A percentile compares a stretch with the other conserved stretches of the same genome.
Conservation (phyloP, 2,113 vertebrate species). For the Pipa parva region DNA sequence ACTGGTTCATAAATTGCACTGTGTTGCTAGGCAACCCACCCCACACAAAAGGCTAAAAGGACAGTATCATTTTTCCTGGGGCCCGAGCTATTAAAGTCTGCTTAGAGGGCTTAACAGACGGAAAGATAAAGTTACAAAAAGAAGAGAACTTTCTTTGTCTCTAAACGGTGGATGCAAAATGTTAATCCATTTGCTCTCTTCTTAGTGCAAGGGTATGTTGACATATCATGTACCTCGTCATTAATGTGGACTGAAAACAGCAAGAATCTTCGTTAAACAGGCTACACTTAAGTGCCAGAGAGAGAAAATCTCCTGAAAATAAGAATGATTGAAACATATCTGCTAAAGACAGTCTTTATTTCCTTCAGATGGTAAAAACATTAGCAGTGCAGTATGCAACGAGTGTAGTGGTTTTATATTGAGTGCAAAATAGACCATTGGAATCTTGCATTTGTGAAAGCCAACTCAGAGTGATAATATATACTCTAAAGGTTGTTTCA, state of each 20-base stretch:
- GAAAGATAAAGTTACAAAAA: constrained; percentile 56
- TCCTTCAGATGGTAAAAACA: constrained; percentile 30
- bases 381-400: constrained; percentile 14
- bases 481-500: constrained; percentile 2
- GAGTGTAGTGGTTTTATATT: constrained; percentile 34
- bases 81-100: constrained; percentile 71
- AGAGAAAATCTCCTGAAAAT: constrained; percentile 16
- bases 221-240: constrained; percentile 7
- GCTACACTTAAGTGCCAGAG: constrained; percentile 1
- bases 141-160: constrained; percentile 43
- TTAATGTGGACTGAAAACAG: not conserved
- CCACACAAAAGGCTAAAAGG: constrained; percentile 58
- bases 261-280: not conserved
- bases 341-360: constrained; percentile 25
- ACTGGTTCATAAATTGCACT: constrained; percentile 62
- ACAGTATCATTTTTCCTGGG: constrained; percentile 68
- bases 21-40: constrained; percentile 61
- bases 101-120: constrained; percentile 51
- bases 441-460: constrained; percentile 21
- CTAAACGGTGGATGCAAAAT: constrained; percentile 26
- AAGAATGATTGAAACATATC: constrained; percentile 22
- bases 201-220: constrained; percentile 7
- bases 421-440: constrained; percentile 34
- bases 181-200: constrained; percentile 44
- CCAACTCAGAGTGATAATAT: constrained; percentile 5